phyloP scores from a whole-genome alignment of 2,113 vertebrate species.

The Hippocampus barbouri region DNA sequence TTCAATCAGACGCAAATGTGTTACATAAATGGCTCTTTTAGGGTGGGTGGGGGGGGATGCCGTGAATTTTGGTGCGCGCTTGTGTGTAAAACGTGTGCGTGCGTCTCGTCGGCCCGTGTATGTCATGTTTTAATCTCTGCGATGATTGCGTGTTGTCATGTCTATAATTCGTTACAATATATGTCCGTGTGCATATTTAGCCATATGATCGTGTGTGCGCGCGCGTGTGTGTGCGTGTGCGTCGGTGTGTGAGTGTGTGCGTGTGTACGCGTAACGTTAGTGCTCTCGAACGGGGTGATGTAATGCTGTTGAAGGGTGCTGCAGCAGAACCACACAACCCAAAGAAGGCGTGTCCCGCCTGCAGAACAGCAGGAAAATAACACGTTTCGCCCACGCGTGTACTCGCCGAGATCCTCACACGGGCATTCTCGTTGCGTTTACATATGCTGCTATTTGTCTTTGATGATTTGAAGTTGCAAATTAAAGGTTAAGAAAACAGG shows the following conservation, averaged over 20 bases:
- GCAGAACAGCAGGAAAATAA: constrained; percentile 14
- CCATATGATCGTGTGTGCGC: neutral
- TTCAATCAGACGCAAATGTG: neutral
- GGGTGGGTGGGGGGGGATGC: neutral
- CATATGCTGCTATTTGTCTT: neutral
- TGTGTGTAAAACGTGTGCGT: too few species aligned
- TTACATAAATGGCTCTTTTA: neutral
- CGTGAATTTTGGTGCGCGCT: neutral
- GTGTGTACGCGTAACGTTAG: constrained; percentile 35
- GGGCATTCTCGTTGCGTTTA: neutral
- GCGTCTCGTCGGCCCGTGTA: neutral
- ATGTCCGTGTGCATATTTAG: neutral
- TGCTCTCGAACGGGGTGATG: constrained; percentile 58
- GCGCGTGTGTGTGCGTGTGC: neutral
- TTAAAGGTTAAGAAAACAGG: too few species aligned
- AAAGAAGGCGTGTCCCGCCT: constrained; percentile 56
- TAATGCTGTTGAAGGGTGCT: constrained; percentile 66
- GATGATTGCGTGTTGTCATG: neutral
- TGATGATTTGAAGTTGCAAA: neutral
- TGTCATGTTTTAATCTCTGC: neutral
- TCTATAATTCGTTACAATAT: neutral
- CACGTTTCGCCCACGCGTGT: constrained; percentile 4
- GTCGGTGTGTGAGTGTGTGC: constrained; percentile 12
- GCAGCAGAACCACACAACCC: constrained; percentile 61
- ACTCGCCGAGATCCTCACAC: neutral